Evolutionary conservation across 2,797 vertebrate species (phyloP), one percentile per base, ranked within the genome.

Genomic region (Coluber constrictor): DNA sequence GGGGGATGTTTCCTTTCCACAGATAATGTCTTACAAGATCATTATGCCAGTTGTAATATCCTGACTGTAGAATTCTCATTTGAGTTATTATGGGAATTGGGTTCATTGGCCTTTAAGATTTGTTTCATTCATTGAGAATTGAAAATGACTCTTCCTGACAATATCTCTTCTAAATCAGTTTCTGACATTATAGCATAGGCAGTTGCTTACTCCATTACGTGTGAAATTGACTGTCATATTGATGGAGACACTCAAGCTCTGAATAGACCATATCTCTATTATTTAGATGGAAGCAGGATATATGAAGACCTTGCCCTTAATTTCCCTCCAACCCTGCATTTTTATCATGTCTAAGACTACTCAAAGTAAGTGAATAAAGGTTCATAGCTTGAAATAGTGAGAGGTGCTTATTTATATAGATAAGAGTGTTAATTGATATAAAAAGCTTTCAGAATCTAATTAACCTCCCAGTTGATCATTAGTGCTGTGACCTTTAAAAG

Each of bases 401-500:
- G 87, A 93, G 60, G 66, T 94, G 93, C 86, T 97, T 98, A 97
- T 98, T 98, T 98, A 97, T 88, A 96, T 91, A 97, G 94, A 94
- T 96, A 97, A 97, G 95, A 97, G 91, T 96, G 94, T 96, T 98
- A 98, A 98, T 97, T 98, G 97, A 97, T 97, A 98, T 96, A 96
- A 97, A 97, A 96, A 98, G 93, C 98, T 99, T 99, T 98, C 96
- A 98, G 98, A 99, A 99, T 98, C 98, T 98, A 99, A 99, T 99
- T 99, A 99, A 98, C 98, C 97, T 98, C 98, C 98, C 97, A 98
- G 98, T 97, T 98, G 99, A 98, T 99, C 98, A 99, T 99, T 99
- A 99, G 98, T 98, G 99, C 98, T 98, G 97, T 98, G 98, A 99
- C 99, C 98, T 99, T 99, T 99, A 98, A 98, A 99, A 98, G 99